Evolutionary conservation across 2,888 invertebrate genomes (phyloP).

Genomic region (Cephalotes varians): DNA sequence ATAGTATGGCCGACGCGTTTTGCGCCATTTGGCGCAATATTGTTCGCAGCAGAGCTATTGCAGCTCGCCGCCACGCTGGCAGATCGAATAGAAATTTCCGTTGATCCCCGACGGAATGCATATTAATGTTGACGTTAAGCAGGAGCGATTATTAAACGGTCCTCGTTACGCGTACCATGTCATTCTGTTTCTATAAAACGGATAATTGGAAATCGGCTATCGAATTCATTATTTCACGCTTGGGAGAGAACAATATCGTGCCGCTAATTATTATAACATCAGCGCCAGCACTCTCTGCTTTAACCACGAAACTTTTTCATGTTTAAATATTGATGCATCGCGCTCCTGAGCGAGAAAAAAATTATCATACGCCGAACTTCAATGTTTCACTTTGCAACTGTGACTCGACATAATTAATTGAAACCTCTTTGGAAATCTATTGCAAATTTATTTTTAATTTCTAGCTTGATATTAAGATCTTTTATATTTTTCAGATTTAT

Average conservation of each 20-base stretch:
- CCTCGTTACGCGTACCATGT: slow-evolving; percentile 55
- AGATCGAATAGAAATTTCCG: slow-evolving; percentile 58
- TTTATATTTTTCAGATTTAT: neutral
- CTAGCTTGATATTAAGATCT: neutral
- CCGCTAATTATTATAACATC: slow-evolving; percentile 2
- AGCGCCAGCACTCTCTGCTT: neutral
- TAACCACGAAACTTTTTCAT: neutral
- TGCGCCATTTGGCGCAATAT: slow-evolving; percentile 44
- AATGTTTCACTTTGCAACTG: neutral
- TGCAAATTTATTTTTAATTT: neutral
- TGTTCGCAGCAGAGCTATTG: slow-evolving; percentile 29
- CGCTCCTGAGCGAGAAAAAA: neutral
- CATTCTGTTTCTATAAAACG: slow-evolving; percentile 43
- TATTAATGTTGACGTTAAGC: slow-evolving; percentile 57
- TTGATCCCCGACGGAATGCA: slow-evolving; percentile 57
- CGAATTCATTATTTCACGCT: slow-evolving; percentile 50
- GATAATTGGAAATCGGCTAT: slow-evolving; percentile 58
- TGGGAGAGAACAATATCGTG: neutral
- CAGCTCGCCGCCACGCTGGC: slow-evolving; percentile 12
- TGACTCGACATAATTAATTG: neutral
- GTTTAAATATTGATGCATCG: neutral
- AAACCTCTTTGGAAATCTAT: neutral
- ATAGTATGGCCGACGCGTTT: slow-evolving; percentile 42
- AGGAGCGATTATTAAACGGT: slow-evolving; percentile 63
- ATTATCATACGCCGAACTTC: neutral